Evolutionary conservation across 2,113 vertebrate species (phyloP).

Genomic region (Delphinus delphis): DNA sequence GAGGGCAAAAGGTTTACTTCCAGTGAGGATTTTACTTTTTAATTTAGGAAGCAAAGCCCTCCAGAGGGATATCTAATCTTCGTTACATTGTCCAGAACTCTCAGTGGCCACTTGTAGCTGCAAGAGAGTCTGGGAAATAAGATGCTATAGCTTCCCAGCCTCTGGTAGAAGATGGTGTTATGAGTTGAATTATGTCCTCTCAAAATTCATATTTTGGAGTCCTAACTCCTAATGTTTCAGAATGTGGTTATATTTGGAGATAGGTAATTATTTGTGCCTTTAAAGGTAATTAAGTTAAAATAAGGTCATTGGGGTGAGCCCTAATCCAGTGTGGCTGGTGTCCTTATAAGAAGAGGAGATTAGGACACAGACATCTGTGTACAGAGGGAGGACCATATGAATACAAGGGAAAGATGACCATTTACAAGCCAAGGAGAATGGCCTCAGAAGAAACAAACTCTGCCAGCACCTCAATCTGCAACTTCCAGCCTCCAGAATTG

Average conservation of each 20-base stretch:
- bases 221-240: neutral
- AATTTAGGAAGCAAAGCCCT: neutral
- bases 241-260: neutral
- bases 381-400: neutral
- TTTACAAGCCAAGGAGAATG: neutral
- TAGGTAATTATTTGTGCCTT: neutral
- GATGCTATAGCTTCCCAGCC: neutral
- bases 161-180: neutral
- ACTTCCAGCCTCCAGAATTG: neutral
- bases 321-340: neutral
- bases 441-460: neutral
- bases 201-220: neutral
- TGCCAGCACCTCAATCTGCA: neutral
- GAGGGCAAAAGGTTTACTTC: neutral
- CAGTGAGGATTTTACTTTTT: neutral
- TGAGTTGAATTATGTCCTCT: neutral
- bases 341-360: neutral
- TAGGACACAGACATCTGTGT: neutral
- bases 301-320: neutral
- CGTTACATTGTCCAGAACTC: neutral
- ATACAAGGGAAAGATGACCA: neutral
- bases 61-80: neutral
- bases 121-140: neutral
- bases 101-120: neutral
- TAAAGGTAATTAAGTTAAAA: neutral